A percentile compares a stretch with the other conserved stretches of the same genome.
Conservation (phyloP, 2,888 invertebrate species). For the Cinara cedri region DNA sequence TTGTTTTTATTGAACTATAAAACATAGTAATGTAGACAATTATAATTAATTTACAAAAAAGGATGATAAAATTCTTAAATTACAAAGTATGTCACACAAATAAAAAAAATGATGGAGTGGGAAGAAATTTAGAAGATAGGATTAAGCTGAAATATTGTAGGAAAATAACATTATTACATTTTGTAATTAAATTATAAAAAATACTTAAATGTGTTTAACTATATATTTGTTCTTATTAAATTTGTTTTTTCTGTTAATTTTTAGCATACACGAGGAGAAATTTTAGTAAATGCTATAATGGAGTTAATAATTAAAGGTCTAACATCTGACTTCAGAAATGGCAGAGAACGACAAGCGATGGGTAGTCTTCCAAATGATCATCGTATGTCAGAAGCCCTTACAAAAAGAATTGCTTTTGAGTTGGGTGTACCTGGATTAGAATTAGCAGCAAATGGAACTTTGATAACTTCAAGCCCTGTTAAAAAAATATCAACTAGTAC, state of each 20-base stretch:
- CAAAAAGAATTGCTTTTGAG: constrained; percentile 37
- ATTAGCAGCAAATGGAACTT: constrained; percentile 31
- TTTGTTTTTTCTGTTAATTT: constrained; percentile 1
- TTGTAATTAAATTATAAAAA: too few species aligned
- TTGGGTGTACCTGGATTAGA: constrained; percentile 36
- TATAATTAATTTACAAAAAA: too few species aligned
- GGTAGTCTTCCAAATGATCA: constrained; percentile 54
- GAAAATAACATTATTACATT: too few species aligned
- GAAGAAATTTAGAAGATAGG: too few species aligned
- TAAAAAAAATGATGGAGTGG: too few species aligned
- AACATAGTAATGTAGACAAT: too few species aligned
- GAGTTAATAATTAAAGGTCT: constrained; percentile 47
- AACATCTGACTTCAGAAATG: constrained; percentile 46
- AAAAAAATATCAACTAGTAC: constrained; percentile 30
- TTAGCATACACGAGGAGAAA: constrained; percentile 45
- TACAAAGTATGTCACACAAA: too few species aligned
- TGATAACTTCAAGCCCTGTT: constrained; percentile 33
- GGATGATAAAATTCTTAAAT: too few species aligned
- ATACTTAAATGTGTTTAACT: too few species aligned
- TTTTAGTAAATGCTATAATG: constrained; percentile 50
- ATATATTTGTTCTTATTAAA: too few species aligned
- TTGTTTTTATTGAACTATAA: too few species aligned
- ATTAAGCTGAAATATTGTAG: too few species aligned
- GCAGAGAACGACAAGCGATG: constrained; percentile 52
- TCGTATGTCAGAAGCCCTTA: constrained; percentile 44